Percentiles rank a stretch among this genome's conserved stretches.
Evolutionary conservation across 2,888 invertebrate genomes (phyloP).

Genomic region (Bruchidius siliquastri): DNA sequence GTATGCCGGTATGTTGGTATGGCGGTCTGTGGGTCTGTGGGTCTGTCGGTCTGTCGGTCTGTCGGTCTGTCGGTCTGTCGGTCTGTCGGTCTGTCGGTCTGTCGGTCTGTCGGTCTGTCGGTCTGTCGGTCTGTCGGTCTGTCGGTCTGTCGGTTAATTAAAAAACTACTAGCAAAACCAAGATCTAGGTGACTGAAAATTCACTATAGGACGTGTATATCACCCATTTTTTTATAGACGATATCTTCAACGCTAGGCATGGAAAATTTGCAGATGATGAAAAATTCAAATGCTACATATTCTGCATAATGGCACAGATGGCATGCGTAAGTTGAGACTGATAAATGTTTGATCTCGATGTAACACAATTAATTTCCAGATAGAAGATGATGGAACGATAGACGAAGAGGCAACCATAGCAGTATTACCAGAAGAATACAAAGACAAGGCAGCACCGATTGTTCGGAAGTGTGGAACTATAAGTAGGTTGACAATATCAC

Average conservation of each 20-base stretch:
- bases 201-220: too few relatives aligned
- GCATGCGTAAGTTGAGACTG: constrained; percentile 40
- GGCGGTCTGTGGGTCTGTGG: too few relatives aligned
- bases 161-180: too few relatives aligned
- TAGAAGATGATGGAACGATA: constrained; percentile 43
- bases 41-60: too few relatives aligned
- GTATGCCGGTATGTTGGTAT: too few relatives aligned
- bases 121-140: too few relatives aligned
- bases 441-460: constrained; percentile 30
- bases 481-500: constrained; percentile 27
- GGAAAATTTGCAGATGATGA: constrained; percentile 36
- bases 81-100: too few relatives aligned
- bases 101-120: too few relatives aligned
- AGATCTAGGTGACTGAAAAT: too few relatives aligned
- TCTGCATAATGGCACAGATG: constrained; percentile 37
- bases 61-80: too few relatives aligned
- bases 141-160: too few relatives aligned
- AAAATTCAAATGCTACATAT: constrained; percentile 39
- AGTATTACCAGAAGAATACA: constrained; percentile 41
- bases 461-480: constrained; percentile 40
- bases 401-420: constrained; percentile 44
- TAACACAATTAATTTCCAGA: constrained; percentile 29
- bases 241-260: constrained; percentile 33
- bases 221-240: constrained; percentile 17
- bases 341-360: not conserved